Percentiles rank a stretch among this genome's conserved stretches.
Evolutionary conservation across 2,797 vertebrate species (phyloP).

Genomic region (Pangasius mekongensis): DNA sequence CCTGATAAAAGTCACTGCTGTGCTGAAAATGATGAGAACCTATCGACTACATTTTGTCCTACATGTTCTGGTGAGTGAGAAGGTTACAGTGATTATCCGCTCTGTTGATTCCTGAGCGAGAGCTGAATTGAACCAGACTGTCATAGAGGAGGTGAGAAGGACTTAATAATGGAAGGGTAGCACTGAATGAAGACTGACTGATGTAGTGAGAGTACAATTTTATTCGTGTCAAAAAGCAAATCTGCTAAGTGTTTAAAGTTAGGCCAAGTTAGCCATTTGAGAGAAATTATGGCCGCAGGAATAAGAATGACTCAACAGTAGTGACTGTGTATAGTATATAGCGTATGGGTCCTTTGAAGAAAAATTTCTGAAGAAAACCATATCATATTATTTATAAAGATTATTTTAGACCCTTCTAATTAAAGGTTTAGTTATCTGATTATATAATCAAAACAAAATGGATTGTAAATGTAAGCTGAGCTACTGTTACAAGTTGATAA

Average conservation of each 20-base stretch:
- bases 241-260: neutral
- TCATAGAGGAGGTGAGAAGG: neutral
- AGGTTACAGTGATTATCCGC: neutral
- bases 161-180: neutral
- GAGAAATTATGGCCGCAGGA: neutral
- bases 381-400: neutral
- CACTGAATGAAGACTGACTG: neutral
- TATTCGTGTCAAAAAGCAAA: neutral
- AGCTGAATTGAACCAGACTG: neutral
- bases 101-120: neutral
- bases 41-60: neutral
- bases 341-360: neutral
- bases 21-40: neutral
- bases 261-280: neutral
- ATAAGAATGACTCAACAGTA: neutral
- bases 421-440: neutral
- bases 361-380: neutral
- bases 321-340: neutral
- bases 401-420: neutral
- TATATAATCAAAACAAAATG: neutral
- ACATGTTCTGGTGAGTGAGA: neutral
- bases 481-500: neutral
- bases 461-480: neutral
- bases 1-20: neutral
- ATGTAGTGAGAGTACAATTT: neutral